These are phyloP conservation scores for Drosophila austrosaltans DNA, from an alignment of 2,888 invertebrate species.

Conservation along the genomic window DNA sequence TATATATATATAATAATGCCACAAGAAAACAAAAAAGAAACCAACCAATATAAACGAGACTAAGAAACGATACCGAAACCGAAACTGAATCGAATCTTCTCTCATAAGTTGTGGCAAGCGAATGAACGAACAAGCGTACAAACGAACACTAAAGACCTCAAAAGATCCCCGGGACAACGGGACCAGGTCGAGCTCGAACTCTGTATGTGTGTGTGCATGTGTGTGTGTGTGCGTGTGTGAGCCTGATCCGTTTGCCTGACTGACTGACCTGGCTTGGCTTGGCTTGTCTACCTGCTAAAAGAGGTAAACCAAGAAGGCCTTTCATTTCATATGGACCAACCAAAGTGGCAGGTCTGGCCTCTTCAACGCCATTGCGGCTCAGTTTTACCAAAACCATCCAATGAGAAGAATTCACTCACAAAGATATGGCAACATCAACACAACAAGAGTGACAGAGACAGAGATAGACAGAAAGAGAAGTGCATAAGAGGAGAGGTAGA, in stretches of 20 bases:
- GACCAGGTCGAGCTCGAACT: constrained; percentile 26
- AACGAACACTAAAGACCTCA: constrained; percentile 48
- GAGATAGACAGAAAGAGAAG: constrained; percentile 15
- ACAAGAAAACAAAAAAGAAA: too few species aligned
- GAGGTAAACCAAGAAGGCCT: background rate
- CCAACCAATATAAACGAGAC: constrained; percentile 12
- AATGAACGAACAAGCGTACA: constrained; percentile 48
- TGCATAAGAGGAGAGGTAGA: background rate
- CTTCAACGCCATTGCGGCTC: constrained; percentile 55
- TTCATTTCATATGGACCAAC: constrained; percentile 43
- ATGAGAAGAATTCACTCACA: constrained; percentile 61
- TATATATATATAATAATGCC: too few species aligned
- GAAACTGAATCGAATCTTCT: constrained; percentile 45
- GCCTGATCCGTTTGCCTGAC: constrained; percentile 53
- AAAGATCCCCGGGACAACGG: constrained; percentile 33
- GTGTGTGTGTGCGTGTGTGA: constrained; percentile 12
- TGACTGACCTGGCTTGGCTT: constrained; percentile 45
- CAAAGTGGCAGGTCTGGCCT: constrained; percentile 31
- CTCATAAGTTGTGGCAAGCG: constrained; percentile 43
- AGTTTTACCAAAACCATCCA: constrained; percentile 40
- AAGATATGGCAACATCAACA: constrained; percentile 33
- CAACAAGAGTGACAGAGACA: constrained; percentile 15
- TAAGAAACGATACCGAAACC: constrained; percentile 26
- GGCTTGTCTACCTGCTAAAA: constrained; percentile 46
- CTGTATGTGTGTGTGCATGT: constrained; percentile 12